Evolutionary conservation across 2,888 invertebrate genomes (phyloP).

Genomic region (Drosophila borborema): DNA sequence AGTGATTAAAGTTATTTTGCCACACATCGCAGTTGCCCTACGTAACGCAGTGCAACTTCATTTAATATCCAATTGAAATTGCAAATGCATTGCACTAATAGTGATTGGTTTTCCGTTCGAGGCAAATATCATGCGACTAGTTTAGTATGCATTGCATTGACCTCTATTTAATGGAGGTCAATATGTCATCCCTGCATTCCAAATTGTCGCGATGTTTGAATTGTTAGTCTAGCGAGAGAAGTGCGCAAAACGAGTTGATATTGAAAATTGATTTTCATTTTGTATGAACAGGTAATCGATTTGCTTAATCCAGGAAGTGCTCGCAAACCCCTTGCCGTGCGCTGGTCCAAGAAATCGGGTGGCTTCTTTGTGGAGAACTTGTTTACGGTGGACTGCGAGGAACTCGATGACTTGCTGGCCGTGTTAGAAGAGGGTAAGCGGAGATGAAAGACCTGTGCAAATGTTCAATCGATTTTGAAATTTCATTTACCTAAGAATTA

Average conservation of each 20-base stretch:
- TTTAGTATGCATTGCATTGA: constrained; percentile 61
- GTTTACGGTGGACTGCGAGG: constrained; percentile 97
- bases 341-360: constrained; percentile 97
- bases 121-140: constrained; percentile 39
- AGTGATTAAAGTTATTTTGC: not conserved
- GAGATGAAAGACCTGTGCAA: not conserved
- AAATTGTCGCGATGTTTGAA: constrained; percentile 48
- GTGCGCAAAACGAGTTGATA: constrained; percentile 36
- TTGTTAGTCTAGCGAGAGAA: constrained; percentile 54
- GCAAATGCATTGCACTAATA: constrained; percentile 34
- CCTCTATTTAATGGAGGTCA: constrained; percentile 59
- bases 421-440: constrained; percentile 95
- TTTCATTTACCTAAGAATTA: no score
- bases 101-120: constrained; percentile 33
- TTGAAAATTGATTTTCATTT: constrained; percentile 67
- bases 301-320: constrained; percentile 94
- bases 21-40: constrained; percentile 7
- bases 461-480: not conserved
- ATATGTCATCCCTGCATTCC: not conserved
- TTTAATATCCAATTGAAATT: constrained; percentile 38
- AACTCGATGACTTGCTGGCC: constrained; percentile 95
- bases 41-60: constrained; percentile 35
- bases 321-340: constrained; percentile 91
- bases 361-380: constrained; percentile 98
- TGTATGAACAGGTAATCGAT: constrained; percentile 92